A percentile compares a stretch with the other conserved stretches of the same genome.
Conservation (phyloP, 2,888 invertebrate genomes). For the Chrysina gloriosa region DNA sequence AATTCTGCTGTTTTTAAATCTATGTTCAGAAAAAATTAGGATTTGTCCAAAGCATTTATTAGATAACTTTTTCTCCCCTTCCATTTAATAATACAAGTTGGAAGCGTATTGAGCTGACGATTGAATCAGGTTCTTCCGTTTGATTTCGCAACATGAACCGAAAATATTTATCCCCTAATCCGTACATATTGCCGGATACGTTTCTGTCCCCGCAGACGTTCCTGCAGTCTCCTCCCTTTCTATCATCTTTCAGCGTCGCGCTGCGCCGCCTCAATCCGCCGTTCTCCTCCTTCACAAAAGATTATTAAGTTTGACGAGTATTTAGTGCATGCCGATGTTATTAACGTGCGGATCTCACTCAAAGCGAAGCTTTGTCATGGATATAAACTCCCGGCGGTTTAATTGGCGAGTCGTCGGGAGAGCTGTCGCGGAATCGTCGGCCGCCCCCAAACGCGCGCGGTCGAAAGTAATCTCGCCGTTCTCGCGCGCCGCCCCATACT, state of each 20-base stretch:
- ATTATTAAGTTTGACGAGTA: conserved; percentile 66
- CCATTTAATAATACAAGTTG: too few species aligned
- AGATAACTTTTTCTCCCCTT: too few species aligned
- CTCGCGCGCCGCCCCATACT: not conserved
- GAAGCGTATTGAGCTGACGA: too few species aligned
- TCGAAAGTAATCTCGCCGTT: conserved; percentile 20
- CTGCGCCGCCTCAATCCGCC: conserved; percentile 45
- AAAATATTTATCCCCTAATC: too few species aligned
- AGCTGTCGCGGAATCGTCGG: conserved; percentile 47
- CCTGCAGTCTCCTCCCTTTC: not conserved
- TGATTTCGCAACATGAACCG: too few species aligned
- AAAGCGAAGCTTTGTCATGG: conserved; percentile 50
- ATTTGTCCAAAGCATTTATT: too few species aligned
- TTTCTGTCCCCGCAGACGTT: not conserved
- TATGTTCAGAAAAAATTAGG: too few species aligned
- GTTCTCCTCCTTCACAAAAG: conserved; percentile 61
- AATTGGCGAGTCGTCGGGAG: conserved; percentile 56
- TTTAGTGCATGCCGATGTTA: conserved; percentile 57
- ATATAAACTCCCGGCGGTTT: conserved; percentile 52
- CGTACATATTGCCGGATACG: not conserved
- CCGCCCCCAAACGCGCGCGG: not conserved
- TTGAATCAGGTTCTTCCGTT: too few species aligned
- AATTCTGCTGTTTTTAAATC: too few species aligned
- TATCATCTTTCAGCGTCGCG: conserved; percentile 46
- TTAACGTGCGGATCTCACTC: conserved; percentile 53